Conservation (phyloP, 2,113 vertebrate species). For the Ahaetulla prasina region DNA sequence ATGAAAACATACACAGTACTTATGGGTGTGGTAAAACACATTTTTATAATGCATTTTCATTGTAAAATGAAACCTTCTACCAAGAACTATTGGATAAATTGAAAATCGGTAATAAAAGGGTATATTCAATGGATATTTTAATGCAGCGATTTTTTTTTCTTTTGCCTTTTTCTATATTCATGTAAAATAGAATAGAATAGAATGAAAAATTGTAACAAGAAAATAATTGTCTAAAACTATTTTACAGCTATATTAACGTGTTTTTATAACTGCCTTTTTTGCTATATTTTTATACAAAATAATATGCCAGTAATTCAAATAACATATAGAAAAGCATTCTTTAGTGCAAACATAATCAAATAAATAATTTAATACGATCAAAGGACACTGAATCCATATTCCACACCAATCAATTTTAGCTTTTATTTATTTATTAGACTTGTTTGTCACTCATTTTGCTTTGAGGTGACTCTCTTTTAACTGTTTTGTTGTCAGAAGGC, state of each 20-base stretch:
- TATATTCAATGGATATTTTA: conserved; percentile 15
- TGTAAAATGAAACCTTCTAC: conserved; percentile 41
- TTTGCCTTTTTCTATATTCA: conserved; percentile 2
- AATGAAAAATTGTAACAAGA: background rate
- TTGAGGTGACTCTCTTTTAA: background rate
- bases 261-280: background rate
- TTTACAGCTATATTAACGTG: background rate
- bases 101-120: conserved; percentile 25
- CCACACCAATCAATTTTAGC: background rate
- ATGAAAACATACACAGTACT: conserved; percentile 62
- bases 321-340: background rate
- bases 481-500: background rate
- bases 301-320: background rate
- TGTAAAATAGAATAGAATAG: too few species aligned
- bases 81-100: conserved; percentile 37
- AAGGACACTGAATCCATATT: background rate
- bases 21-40: conserved; percentile 62
- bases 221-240: background rate
- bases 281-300: background rate
- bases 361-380: background rate
- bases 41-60: conserved; percentile 52
- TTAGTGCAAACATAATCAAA: background rate
- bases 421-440: background rate
- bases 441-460: background rate
- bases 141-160: conserved; percentile 27